Evolutionary conservation across 2,888 invertebrate genomes (phyloP), one percentile per base, ranked within the genome.

Genomic region (Cenopis cana): DNA sequence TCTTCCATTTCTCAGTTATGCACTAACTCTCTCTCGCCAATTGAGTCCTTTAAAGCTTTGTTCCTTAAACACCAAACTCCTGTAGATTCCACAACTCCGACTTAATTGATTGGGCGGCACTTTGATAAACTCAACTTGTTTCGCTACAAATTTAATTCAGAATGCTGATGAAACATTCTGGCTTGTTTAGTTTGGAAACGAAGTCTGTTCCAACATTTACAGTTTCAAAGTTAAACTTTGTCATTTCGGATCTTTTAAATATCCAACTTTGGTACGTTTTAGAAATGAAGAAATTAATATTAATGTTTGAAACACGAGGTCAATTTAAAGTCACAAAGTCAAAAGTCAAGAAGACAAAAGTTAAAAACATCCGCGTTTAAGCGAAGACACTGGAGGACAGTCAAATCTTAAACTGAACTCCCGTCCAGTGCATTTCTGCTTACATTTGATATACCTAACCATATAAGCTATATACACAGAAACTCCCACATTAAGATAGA

Each of bases 71-170:
- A 64, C 33, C 61, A 56, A 56, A 64, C 41, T 52, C 41, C 50
- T 65, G 64, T 46, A n/a, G 46, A 46, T 46, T n/a, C 46, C 6
- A 0, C n/a, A 46, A 54, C 59, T 65, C 50, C 56, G 49, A 49
- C 41, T 64, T 64, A 69, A 69, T 69, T 69, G 69, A 69, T 69
- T 57, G 64, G 62, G 50, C 46, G 69, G 55, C 69, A 29, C 64
- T 66, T 70, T 69, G 57, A 64, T 69, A 64, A 70, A 59, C 52
- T 66, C 17, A 14, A 29, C 24, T 41, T 52, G 64, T 20, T 50
- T 64, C 50, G 56, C 29, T n/a, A 65, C 41, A 59, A 69, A 69
- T 65, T 29, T 41, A 50, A 69, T 69, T 64, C 57, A 12, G 24
- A 46, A 54, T 52, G 36, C 33, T 52, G 57, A 52, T 52, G 59